phyloP scores from a whole-genome alignment of 2,113 vertebrate genomes.

The Telmatochromis sp. region DNA sequence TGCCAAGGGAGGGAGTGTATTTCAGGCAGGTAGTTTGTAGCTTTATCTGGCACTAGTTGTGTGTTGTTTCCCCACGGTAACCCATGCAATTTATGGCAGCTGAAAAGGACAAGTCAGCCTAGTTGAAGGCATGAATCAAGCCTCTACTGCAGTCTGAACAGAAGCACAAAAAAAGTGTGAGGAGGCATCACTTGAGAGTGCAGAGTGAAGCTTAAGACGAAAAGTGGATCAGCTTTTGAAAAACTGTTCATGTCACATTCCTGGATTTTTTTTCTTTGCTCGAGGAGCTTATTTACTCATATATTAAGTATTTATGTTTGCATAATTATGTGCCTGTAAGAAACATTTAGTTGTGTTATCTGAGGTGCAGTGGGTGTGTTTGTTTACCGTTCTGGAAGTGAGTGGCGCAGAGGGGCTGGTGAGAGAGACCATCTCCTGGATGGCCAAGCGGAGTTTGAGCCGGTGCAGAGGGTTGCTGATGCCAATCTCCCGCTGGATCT shows the following conservation, averaged over 20 bases:
- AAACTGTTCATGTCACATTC: neutral
- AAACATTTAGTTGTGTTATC: neutral
- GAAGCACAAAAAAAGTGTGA: neutral
- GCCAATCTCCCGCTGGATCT: slow-evolving; percentile 96
- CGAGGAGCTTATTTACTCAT: neutral
- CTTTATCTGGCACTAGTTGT: slow-evolving; percentile 31
- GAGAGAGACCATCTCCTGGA: slow-evolving; percentile 97
- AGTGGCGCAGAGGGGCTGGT: slow-evolving; percentile 92
- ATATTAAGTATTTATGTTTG: neutral
- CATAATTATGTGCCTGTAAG: neutral
- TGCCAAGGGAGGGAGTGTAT: slow-evolving; percentile 52
- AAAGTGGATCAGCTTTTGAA: neutral
- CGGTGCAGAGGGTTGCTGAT: slow-evolving; percentile 95
- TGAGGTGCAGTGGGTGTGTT: neutral
- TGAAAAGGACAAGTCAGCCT: neutral
- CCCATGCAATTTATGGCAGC: slow-evolving; percentile 26
- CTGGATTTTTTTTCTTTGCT: neutral
- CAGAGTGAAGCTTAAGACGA: slow-evolving; percentile 3
- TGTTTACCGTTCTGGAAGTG: slow-evolving; percentile 73
- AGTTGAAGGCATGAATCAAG: neutral
- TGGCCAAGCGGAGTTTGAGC: slow-evolving; percentile 92
- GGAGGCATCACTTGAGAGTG: neutral
- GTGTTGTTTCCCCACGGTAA: slow-evolving; percentile 10
- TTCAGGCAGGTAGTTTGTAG: slow-evolving; percentile 48
- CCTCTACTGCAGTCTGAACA: neutral